Evolutionary conservation across 2,797 vertebrate genomes (phyloP).

Genomic region (Tapera naevia): DNA sequence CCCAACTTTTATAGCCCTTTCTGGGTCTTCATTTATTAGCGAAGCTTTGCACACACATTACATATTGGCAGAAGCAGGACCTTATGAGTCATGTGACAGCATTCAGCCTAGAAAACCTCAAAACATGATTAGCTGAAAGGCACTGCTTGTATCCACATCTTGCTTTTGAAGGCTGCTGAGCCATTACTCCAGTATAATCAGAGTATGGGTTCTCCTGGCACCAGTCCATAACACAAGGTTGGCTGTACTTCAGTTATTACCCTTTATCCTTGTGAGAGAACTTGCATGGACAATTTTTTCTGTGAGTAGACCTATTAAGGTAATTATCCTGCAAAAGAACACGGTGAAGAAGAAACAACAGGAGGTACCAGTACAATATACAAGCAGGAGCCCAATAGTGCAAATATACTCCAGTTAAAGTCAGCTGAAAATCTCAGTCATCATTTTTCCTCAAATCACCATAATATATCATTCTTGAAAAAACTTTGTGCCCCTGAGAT

Average conservation of each 20-base stretch:
- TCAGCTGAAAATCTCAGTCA: not conserved
- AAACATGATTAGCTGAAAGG: not conserved
- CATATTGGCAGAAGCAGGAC: not conserved
- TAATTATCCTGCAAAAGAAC: slow-evolving; percentile 7
- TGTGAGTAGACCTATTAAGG: not conserved
- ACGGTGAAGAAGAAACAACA: not conserved
- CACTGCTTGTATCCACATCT: not conserved
- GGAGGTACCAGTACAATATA: not conserved
- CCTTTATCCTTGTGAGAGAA: not conserved
- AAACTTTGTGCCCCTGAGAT: not conserved
- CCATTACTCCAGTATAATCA: not conserved
- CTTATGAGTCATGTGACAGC: not conserved
- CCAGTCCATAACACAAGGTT: not conserved
- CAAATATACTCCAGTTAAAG: not conserved
- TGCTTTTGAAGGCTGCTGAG: not conserved
- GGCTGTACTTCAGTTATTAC: not conserved
- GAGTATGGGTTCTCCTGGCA: not conserved
- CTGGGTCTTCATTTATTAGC: not conserved
- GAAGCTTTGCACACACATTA: rapidly evolving
- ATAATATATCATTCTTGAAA: not conserved
- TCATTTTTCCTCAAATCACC: not conserved
- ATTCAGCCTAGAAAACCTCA: not conserved
- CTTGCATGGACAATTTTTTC: not conserved
- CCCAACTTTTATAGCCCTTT: not conserved
- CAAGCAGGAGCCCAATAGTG: not conserved